Evolutionary conservation across 2,888 invertebrate genomes (phyloP).

Genomic region (Tenthredo mesomela): DNA sequence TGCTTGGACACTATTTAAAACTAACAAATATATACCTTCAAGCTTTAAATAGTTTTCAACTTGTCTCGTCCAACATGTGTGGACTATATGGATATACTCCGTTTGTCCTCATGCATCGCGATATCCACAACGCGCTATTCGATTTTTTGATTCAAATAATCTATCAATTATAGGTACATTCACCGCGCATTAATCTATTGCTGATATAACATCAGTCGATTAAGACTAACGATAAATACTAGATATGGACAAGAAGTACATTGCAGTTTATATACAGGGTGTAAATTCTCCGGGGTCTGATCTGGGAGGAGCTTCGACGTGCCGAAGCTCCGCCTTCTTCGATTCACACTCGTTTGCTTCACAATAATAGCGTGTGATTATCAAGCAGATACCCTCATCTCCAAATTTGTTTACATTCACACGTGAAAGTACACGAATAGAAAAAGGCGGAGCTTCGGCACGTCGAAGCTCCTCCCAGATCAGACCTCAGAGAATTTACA

Average conservation of each 20-base stretch:
- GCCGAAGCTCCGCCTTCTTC: too few species aligned
- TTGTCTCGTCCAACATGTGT: not conserved
- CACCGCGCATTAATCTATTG: not conserved
- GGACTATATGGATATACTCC: not conserved
- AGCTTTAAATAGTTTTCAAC: constrained; percentile 66
- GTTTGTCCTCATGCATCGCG: not conserved
- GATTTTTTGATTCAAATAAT: not conserved
- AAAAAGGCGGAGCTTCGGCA: too few species aligned
- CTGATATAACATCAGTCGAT: not conserved
- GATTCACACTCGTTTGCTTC: too few species aligned
- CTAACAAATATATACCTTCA: constrained; percentile 61
- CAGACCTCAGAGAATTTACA: too few species aligned
- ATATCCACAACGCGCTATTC: not conserved
- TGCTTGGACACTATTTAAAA: constrained; percentile 64
- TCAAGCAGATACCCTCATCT: too few species aligned
- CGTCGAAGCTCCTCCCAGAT: too few species aligned
- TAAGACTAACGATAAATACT: not conserved
- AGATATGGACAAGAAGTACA: not conserved
- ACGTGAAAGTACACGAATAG: too few species aligned
- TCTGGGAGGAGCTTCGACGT: too few species aligned
- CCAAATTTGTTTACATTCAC: too few species aligned
- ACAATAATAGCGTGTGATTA: too few species aligned
- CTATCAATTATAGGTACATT: not conserved
- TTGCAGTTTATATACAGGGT: too few species aligned
- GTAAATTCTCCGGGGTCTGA: too few species aligned